phyloP scores from a whole-genome alignment of 2,888 invertebrate species.

The Agriopis marginaria region DNA sequence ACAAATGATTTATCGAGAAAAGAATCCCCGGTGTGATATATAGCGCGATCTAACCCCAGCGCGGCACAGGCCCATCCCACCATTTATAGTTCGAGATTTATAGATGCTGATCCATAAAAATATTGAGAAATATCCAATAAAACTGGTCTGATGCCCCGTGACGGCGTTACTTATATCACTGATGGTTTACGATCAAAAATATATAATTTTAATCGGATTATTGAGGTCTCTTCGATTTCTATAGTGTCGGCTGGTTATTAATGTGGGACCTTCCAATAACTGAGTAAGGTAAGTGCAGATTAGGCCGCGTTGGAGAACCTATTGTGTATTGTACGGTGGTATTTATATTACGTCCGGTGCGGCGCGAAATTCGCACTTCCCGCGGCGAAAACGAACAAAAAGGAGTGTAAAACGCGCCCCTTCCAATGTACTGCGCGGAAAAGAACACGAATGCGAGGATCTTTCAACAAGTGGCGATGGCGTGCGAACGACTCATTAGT shows the following conservation, averaged over 20 bases:
- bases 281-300: slow-evolving; percentile 43
- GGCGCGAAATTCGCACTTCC: slow-evolving; percentile 72
- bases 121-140: slow-evolving; percentile 68
- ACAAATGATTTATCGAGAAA: slow-evolving; percentile 69
- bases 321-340: slow-evolving; percentile 50
- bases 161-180: slow-evolving; percentile 54
- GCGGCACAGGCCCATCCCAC: slow-evolving; percentile 54
- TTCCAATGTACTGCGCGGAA: slow-evolving; percentile 51
- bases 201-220: slow-evolving; percentile 69
- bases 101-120: slow-evolving; percentile 73
- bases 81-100: slow-evolving; percentile 70
- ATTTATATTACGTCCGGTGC: slow-evolving; percentile 58
- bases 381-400: slow-evolving; percentile 62
- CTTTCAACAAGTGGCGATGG: slow-evolving; percentile 54
- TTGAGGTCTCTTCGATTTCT: slow-evolving; percentile 59
- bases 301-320: slow-evolving; percentile 43
- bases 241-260: slow-evolving; percentile 51
- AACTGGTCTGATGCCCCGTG: slow-evolving; percentile 58
- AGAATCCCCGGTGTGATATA: slow-evolving; percentile 66
- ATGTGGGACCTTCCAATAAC: slow-evolving; percentile 51
- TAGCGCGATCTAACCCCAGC: slow-evolving; percentile 54
- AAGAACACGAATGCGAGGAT: slow-evolving; percentile 59
- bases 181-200: slow-evolving; percentile 64
- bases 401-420: slow-evolving; percentile 62
- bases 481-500: slow-evolving; percentile 55